Conservation (phyloP, 1,140 invertebrate species). For the Holotrichia oblita region DNA sequence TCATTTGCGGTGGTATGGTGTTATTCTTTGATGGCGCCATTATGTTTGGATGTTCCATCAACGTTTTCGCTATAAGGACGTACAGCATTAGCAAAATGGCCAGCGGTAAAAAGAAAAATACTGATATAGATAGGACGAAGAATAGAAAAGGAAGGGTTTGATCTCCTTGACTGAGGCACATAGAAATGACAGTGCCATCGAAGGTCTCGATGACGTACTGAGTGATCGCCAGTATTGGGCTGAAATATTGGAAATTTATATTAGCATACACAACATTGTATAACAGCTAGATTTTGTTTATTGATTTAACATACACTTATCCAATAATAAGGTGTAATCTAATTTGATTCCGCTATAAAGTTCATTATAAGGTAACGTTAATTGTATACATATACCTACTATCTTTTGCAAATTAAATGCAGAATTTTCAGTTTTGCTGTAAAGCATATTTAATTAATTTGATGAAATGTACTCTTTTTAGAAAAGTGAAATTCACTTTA, state of each 20-base stretch:
- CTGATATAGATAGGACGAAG: slow-evolving; percentile 79
- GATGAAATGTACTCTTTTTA: too few relatives aligned
- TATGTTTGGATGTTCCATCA: slow-evolving; percentile 79
- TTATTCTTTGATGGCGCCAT: slow-evolving; percentile 68
- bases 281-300: background rate
- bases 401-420: too few relatives aligned
- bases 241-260: slow-evolving; percentile 63
- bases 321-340: too few relatives aligned
- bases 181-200: slow-evolving; percentile 75
- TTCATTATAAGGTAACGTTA: too few relatives aligned
- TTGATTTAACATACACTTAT: too few relatives aligned
- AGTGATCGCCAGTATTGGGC: slow-evolving; percentile 81
- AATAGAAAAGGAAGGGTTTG: slow-evolving; percentile 78
- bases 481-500: too few relatives aligned
- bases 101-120: slow-evolving; percentile 87
- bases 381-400: too few relatives aligned
- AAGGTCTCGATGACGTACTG: slow-evolving; percentile 75
- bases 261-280: background rate
- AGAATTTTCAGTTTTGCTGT: too few relatives aligned
- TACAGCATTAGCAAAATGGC: slow-evolving; percentile 83
- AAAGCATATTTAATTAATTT: too few relatives aligned
- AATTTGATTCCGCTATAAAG: too few relatives aligned
- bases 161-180: slow-evolving; percentile 78
- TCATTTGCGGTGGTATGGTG: slow-evolving; percentile 61
- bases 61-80: slow-evolving; percentile 81